Evolutionary conservation across 2,113 vertebrate genomes (phyloP).

Genomic region (Clarias magur): DNA sequence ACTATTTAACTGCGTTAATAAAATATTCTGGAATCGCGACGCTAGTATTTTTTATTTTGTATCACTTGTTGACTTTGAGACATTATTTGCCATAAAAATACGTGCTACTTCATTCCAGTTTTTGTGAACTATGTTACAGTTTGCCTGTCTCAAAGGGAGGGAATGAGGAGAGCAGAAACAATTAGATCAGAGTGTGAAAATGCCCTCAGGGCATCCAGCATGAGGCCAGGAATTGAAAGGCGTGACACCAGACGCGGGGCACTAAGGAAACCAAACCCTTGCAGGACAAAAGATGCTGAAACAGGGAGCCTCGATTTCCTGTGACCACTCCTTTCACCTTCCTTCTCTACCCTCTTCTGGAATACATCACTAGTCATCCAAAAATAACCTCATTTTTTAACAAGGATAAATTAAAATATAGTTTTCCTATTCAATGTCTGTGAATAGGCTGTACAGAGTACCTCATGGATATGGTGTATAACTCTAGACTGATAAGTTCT

Average conservation of each 20-base stretch:
- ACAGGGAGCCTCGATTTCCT: constrained; percentile 24
- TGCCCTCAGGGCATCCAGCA: constrained; percentile 24
- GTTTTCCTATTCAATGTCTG: too few species aligned
- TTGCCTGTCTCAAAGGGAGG: constrained; percentile 4
- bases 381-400: neutral
- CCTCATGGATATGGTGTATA: neutral
- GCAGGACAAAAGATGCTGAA: constrained; percentile 40
- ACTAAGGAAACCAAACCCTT: constrained; percentile 32
- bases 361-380: neutral
- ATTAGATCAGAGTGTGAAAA: constrained; percentile 14
- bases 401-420: neutral
- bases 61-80: neutral
- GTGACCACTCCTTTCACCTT: constrained; percentile 24
- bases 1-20: neutral
- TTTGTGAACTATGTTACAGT: neutral
- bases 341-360: constrained; percentile 3
- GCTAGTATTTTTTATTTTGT: neutral
- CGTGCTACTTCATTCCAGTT: neutral
- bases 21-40: neutral
- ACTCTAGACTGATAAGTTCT: neutral
- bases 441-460: neutral
- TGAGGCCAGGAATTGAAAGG: constrained; percentile 19
- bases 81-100: neutral
- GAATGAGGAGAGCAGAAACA: constrained; percentile 14
- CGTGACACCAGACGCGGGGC: constrained; percentile 10